Evolutionary conservation across 1,140 invertebrate species (phyloP).

Genomic region (fruit fly (Drosophila melanogaster)): Release_6_plus_ISO1_MT NT_033779.5:3012501-3013000

Average conservation of each 20-base stretch:
- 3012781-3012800: conserved; percentile 55
- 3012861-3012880: conserved; percentile 17
- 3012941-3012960: too few species aligned
- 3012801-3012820: conserved; percentile 46
- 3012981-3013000: too few species aligned
- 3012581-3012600: conserved; percentile 10
- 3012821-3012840: conserved; percentile 44
- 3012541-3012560: background rate
- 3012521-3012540: too few species aligned
- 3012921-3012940: too few species aligned
- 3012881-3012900: conserved; percentile 1
- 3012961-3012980: too few species aligned
- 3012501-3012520: too few species aligned
- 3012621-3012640: conserved; percentile 36
- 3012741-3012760: conserved; percentile 49
- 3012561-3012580: conserved; percentile 9
- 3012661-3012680: conserved; percentile 18
- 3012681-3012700: conserved; percentile 55
- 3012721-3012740: conserved; percentile 40
- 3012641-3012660: conserved; percentile 52
- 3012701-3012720: conserved; percentile 57
- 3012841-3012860: conserved; percentile 25
- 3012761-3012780: conserved; percentile 66
- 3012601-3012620: conserved; percentile 20
- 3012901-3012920: too few species aligned